Evolutionary conservation across 1,140 invertebrate genomes (phyloP), one percentile per base, ranked within the genome.

Genomic region (Pogonus chalceus): DNA sequence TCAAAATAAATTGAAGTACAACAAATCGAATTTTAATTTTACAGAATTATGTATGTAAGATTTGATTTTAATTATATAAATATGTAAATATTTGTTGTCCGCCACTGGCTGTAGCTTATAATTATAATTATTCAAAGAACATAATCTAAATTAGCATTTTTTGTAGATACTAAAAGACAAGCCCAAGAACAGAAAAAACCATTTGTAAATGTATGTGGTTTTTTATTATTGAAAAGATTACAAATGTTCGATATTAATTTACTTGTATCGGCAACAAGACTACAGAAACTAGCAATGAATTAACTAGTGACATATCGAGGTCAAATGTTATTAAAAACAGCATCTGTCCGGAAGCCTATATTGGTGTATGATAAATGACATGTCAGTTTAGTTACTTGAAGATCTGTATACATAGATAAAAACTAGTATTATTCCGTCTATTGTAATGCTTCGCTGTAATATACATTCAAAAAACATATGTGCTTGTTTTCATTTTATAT

Each of bases 311-410:
- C 37, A 43, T 7, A 43, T 43, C 37, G 37, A 43, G 37, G 37
- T 43, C 37, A 43, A 43, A 43, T 43, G 18, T 10, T 43, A 43
- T 43, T 43, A 43, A 43, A 43, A 16, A 43, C 37, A 43, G 37
- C 37, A 43, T 43, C 37, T 43, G 37, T 43, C 9, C 37, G 37
- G 37, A 43, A 43, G 37, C 37, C 37, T 43, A 18, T 18, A 43
- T 43, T 43, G 37, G 37, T 18, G 37, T 4, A 43, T 43, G 37
- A 43, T 43, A 43, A 43, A 43, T 43, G 37, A 43, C 37, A 43
- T 43, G 37, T 18, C 37, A 3, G 18, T 43, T 43, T 16, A 10
- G 37, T 43, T 43, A 43, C 37, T 43, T 18, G 18, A 18, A 43
- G 37, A 43, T 43, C 18, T 7, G 7, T 43, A 16, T 43, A 12